Evolutionary conservation across 2,113 vertebrate species (phyloP), one percentile per base, ranked within the genome.

Genomic region (Istiophorus platypterus): DNA sequence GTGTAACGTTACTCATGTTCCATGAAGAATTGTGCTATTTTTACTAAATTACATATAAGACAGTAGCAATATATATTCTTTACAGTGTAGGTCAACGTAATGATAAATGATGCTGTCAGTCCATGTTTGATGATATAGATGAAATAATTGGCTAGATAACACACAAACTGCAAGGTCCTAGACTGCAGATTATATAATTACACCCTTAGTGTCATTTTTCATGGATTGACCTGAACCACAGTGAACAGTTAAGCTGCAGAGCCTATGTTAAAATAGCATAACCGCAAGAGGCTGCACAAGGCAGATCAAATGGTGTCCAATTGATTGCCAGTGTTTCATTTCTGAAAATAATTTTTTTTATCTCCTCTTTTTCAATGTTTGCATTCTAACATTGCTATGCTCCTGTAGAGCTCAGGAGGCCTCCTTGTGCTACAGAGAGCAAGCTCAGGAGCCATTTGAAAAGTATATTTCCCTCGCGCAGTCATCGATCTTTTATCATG

Each of bases 41-140:
- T 78, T 56, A 29, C 52, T 18, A 62, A 70, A 81, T 72, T 49
- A 78, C 64, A 58, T 49, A 47, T 56, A 49, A 49, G 74, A 34
- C 37, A 52, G 5, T 13, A 0, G 66, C 69, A 71, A 71, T 72
- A 69, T 72, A 69, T 67, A 52, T 65, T 52, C 54, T 49, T 67
- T 54, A 83, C 72, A 82, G 64, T 52, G 63, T 64, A 67, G 80
- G 83, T 88, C 66, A 88, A 41, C 75, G 37, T 84, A 26, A 61
- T 87, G 88, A 90, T 72, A 84, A 86, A 88, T 71, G 54, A 84
- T 56, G 49, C 74, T 77, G 78, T 85, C 68, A 61, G 64, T 72
- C 58, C 54, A 37, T 45, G 73, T 83, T 70, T 75, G 61, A 74
- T 65, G 65, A 85, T 86, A 66, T 45, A 66, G 64, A 61, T 86